Evolutionary conservation across 2,797 vertebrate genomes (phyloP).

Genomic region (Pygocentrus nattereri): DNA sequence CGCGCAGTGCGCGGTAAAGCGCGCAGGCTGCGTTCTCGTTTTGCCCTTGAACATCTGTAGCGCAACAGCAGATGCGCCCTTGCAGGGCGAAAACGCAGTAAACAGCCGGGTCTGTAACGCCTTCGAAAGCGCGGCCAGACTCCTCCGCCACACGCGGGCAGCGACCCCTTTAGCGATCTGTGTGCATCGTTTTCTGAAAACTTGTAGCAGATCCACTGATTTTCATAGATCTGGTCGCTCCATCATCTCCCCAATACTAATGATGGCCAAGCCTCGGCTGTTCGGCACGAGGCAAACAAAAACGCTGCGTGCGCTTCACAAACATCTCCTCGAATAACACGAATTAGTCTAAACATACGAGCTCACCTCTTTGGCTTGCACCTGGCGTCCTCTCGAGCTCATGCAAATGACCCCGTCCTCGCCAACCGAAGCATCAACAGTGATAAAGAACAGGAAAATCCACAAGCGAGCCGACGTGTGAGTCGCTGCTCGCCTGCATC

Average conservation of each 20-base stretch:
- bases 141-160: too few species aligned
- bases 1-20: too few species aligned
- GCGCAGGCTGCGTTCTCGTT: slow-evolving; percentile 34
- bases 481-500: slow-evolving; percentile 4
- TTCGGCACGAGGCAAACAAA: neutral
- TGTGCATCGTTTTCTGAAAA: slow-evolving; percentile 8
- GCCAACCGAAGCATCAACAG: slow-evolving; percentile 36
- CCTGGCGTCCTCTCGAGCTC: slow-evolving; percentile 48
- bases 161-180: too few species aligned
- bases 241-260: too few species aligned
- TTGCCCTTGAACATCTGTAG: slow-evolving; percentile 50
- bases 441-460: slow-evolving; percentile 38
- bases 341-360: too few species aligned
- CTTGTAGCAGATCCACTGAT: too few species aligned
- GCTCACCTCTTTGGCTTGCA: slow-evolving; percentile 75
- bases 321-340: too few species aligned
- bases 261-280: too few species aligned
- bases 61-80: slow-evolving; percentile 51
- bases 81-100: slow-evolving; percentile 50
- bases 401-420: slow-evolving; percentile 37
- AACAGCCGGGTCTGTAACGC: slow-evolving; percentile 8
- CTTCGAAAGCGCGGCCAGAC: neutral
- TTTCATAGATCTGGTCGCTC: too few species aligned
- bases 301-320: too few species aligned
- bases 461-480: slow-evolving; percentile 32